phyloP scores from a whole-genome alignment of 2,113 vertebrate genomes.

The Myodes glareolus region DNA sequence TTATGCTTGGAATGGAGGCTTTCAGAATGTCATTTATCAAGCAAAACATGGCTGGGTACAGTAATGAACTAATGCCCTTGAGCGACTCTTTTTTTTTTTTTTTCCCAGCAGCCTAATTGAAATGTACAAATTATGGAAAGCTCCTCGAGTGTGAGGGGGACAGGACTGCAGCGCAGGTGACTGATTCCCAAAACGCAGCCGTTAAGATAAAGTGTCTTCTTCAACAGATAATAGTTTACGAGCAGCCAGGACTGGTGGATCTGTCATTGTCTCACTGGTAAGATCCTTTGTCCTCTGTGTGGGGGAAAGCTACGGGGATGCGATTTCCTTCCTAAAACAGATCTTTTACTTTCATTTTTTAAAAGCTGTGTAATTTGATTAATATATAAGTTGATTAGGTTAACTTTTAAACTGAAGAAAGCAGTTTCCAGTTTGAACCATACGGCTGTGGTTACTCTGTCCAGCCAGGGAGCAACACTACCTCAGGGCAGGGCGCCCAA shows the following conservation, averaged over 20 bases:
- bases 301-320: constrained; percentile 38
- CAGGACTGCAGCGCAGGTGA: constrained; percentile 70
- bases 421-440: constrained; percentile 30
- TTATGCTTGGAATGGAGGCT: constrained; percentile 84
- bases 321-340: constrained; percentile 62
- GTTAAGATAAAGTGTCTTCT: constrained; percentile 71
- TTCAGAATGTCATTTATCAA: constrained; percentile 86
- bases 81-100: constrained; percentile 83
- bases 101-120: constrained; percentile 81
- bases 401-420: not conserved
- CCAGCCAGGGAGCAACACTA: not conserved
- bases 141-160: constrained; percentile 69
- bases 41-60: constrained; percentile 86
- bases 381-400: not conserved
- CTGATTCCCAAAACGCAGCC: constrained; percentile 58
- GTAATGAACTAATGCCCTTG: constrained; percentile 84
- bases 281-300: constrained; percentile 45
- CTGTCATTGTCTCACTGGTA: constrained; percentile 42
- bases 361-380: constrained; percentile 61
- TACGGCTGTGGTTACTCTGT: not conserved
- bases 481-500: not conserved
- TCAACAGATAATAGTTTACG: constrained; percentile 77
- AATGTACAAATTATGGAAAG: constrained; percentile 82
- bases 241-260: constrained; percentile 68
- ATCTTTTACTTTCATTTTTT: not conserved